phyloP scores from a whole-genome alignment of 2,888 invertebrate genomes.

The Ophion slaviceki region DNA sequence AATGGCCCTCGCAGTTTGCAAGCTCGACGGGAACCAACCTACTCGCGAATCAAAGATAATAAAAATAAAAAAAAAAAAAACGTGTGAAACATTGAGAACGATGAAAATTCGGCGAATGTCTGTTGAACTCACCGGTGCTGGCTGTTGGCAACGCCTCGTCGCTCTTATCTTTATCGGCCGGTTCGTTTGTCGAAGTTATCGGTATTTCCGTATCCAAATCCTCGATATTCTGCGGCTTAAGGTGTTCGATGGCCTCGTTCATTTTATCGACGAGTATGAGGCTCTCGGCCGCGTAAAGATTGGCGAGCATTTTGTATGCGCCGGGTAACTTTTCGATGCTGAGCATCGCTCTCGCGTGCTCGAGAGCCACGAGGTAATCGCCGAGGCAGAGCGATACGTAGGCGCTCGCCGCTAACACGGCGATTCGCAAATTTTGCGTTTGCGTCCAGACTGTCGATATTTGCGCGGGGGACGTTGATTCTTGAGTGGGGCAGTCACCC shows the following conservation, averaged over 20 bases:
- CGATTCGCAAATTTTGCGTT: constrained; percentile 83
- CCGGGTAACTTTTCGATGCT: constrained; percentile 89
- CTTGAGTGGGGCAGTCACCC: constrained; percentile 62
- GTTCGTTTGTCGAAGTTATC: constrained; percentile 73
- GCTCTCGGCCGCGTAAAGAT: constrained; percentile 96
- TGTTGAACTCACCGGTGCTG: constrained; percentile 29
- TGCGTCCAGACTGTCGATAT: constrained; percentile 72
- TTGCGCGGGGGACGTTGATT: constrained; percentile 62
- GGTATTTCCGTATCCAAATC: constrained; percentile 84
- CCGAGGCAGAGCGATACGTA: constrained; percentile 94
- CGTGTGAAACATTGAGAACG: not conserved
- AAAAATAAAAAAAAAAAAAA: constrained; percentile 18
- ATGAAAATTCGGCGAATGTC: not conserved
- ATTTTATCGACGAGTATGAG: constrained; percentile 92
- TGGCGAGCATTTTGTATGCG: constrained; percentile 91
- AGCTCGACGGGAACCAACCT: constrained; percentile 88
- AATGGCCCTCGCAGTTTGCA: constrained; percentile 88
- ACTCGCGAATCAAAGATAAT: constrained; percentile 27
- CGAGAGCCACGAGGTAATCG: constrained; percentile 91
- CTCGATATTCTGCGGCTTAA: constrained; percentile 90
- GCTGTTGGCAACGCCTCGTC: constrained; percentile 46
- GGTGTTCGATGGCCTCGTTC: constrained; percentile 92
- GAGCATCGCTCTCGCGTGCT: constrained; percentile 91
- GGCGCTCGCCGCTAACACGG: constrained; percentile 91
- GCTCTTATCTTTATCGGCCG: constrained; percentile 71